These are phyloP conservation scores for Leiothrix lutea DNA, from an alignment of 2,113 vertebrate species.

Conservation along the genomic window DNA sequence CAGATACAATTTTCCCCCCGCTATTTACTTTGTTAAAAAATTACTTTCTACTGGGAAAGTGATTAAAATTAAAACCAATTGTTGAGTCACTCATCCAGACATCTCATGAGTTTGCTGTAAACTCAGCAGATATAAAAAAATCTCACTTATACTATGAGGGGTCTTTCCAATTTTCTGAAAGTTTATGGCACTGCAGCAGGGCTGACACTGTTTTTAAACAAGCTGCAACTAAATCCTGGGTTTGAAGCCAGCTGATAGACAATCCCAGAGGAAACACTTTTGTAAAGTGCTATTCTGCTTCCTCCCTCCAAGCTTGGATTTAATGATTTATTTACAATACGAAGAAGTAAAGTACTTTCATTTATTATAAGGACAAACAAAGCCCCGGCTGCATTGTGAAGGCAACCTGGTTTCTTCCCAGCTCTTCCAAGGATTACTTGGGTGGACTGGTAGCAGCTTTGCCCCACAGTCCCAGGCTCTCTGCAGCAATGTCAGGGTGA, in stretches of 20 bases:
- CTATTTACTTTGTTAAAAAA: not conserved
- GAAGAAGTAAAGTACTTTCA: not conserved
- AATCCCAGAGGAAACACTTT: not conserved
- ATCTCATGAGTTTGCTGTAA: not conserved
- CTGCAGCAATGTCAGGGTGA: not conserved
- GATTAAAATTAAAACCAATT: not conserved
- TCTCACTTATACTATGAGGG: not conserved
- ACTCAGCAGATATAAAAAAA: not conserved
- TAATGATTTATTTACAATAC: slow-evolving; percentile 18
- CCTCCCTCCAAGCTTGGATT: not conserved
- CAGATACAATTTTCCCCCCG: not conserved
- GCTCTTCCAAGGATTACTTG: not conserved
- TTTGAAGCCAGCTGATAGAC: slow-evolving; percentile 21
- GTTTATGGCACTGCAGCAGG: not conserved
- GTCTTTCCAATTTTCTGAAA: not conserved
- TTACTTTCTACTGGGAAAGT: not conserved
- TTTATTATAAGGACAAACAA: not conserved
- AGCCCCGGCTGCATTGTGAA: not conserved
- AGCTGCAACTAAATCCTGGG: not conserved
- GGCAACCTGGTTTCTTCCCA: not conserved
- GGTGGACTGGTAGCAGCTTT: not conserved
- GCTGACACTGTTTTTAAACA: not conserved
- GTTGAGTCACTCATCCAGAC: not conserved
- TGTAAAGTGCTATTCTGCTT: not conserved
- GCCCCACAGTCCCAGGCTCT: not conserved